Percentiles rank a stretch among this genome's conserved stretches.
Evolutionary conservation across 2,888 invertebrate genomes (phyloP).

Genomic region (Drosophila kokeensis): DNA sequence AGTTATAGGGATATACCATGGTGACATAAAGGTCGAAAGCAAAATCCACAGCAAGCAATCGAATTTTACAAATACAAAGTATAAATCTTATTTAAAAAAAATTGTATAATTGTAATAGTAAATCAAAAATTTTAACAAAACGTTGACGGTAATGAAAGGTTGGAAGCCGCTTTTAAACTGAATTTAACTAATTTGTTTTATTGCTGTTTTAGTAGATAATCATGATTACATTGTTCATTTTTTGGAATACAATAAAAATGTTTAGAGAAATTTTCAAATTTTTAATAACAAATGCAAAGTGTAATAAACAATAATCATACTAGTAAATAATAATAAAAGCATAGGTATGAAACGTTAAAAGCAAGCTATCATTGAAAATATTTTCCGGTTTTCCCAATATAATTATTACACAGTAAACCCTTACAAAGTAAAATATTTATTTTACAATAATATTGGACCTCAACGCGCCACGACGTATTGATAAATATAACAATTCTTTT

Average conservation of each 20-base stretch:
- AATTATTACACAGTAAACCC: slow-evolving; percentile 7
- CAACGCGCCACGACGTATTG: slow-evolving; percentile 24
- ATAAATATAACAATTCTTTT: slow-evolving; percentile 31
- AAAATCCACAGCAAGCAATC: slow-evolving; percentile 17
- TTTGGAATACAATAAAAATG: slow-evolving; percentile 1
- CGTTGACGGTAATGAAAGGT: not conserved
- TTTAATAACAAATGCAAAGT: not conserved
- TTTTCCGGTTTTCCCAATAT: not conserved
- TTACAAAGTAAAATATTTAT: slow-evolving; percentile 38
- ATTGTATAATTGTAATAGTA: not conserved
- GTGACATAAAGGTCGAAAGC: slow-evolving; percentile 24
- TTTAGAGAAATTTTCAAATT: not conserved
- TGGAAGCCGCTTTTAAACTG: not conserved
- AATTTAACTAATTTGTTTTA: slow-evolving; percentile 9
- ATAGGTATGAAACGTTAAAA: not conserved
- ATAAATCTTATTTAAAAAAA: slow-evolving; percentile 16
- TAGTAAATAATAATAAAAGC: not conserved
- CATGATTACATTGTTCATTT: slow-evolving; percentile 3
- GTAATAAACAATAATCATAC: not conserved
- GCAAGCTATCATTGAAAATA: not conserved
- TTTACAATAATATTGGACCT: slow-evolving; percentile 46
- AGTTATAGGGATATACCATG: slow-evolving; percentile 25
- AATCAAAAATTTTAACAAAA: slow-evolving; percentile 3
- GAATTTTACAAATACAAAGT: slow-evolving; percentile 24
- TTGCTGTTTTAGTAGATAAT: slow-evolving; percentile 1